These are phyloP conservation scores for Amorpha juglandis DNA, from an alignment of 2,888 invertebrate species.

Conservation along the genomic window DNA sequence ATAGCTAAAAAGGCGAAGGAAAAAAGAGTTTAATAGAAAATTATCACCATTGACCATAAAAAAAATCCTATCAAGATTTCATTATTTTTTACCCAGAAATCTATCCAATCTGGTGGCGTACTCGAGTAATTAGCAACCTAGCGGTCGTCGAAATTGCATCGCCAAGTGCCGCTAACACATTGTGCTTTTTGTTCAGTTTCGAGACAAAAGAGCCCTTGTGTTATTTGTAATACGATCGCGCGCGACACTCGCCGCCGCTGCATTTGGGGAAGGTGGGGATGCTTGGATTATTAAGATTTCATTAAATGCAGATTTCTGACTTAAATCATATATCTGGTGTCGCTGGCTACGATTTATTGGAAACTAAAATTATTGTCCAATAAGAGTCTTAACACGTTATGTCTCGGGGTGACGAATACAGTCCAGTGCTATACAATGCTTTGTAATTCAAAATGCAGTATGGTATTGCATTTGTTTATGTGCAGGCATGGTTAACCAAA, in stretches of 20 bases:
- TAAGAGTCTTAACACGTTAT: too few relatives aligned
- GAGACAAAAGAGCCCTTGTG: constrained; percentile 64
- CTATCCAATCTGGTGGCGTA: constrained; percentile 39
- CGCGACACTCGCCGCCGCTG: constrained; percentile 70
- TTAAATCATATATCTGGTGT: too few relatives aligned
- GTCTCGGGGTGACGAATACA: too few relatives aligned
- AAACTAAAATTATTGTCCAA: too few relatives aligned
- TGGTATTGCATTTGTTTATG: too few relatives aligned
- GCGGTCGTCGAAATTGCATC: constrained; percentile 67
- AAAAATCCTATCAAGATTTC: background rate
- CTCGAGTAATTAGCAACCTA: constrained; percentile 40
- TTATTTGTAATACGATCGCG: constrained; percentile 73
- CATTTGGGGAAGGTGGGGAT: constrained; percentile 49
- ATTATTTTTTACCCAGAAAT: constrained; percentile 33
- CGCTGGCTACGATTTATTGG: too few relatives aligned
- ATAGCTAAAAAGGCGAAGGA: background rate
- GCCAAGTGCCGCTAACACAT: constrained; percentile 75
- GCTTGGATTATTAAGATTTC: background rate
- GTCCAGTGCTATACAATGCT: too few relatives aligned
- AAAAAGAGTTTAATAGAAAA: too few relatives aligned
- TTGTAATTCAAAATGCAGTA: too few relatives aligned
- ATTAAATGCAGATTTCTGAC: too few relatives aligned
- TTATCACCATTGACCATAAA: background rate
- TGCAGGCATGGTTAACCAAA: too few relatives aligned
- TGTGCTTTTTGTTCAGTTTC: constrained; percentile 65